A percentile compares a stretch with the other conserved stretches of the same genome.
Evolutionary conservation across 2,113 vertebrate species (phyloP).

Genomic region (Montifringilla adamsi): DNA sequence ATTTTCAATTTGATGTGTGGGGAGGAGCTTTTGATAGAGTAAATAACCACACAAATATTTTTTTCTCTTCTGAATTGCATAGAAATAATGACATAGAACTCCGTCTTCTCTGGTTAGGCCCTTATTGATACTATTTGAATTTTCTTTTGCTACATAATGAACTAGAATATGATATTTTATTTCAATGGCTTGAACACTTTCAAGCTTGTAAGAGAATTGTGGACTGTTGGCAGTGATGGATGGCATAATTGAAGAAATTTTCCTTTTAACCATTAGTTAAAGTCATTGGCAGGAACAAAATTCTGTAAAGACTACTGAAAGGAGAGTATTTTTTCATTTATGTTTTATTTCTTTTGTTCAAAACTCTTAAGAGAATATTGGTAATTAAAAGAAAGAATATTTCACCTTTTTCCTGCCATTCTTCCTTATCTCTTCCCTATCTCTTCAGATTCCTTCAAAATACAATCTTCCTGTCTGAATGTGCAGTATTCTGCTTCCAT

Average conservation of each 20-base stretch:
- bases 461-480: not conserved
- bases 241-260: not conserved
- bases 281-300: not conserved
- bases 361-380: not conserved
- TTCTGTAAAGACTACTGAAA: not conserved
- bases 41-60: not conserved
- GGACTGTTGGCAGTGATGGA: not conserved
- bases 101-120: not conserved
- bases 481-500: not conserved
- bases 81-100: not conserved
- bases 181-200: not conserved
- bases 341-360: not conserved
- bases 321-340: not conserved
- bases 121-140: not conserved
- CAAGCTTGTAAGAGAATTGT: not conserved
- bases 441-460: not conserved
- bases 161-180: not conserved
- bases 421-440: not conserved
- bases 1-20: not conserved
- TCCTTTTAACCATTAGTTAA: not conserved
- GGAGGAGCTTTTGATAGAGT: not conserved
- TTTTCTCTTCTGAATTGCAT: not conserved
- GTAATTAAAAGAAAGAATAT: constrained; percentile 1
- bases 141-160: not conserved
- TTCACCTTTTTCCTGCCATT: not conserved